Evolutionary conservation across 2,113 vertebrate species (phyloP), one percentile per base, ranked within the genome.

Genomic region (Egretta garzetta): DNA sequence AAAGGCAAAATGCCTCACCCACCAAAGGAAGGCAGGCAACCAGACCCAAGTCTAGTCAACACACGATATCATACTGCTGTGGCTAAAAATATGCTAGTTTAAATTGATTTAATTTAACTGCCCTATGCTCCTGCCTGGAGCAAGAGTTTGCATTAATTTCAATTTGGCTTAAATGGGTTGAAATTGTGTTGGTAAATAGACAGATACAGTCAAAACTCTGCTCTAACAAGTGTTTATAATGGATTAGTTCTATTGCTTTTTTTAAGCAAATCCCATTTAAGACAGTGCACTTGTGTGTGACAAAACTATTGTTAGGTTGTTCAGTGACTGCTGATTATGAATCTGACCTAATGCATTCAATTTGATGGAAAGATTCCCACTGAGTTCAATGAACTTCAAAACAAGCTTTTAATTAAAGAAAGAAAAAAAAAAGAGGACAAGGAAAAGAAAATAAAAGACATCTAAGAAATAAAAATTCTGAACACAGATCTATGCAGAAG

Each of bases 191-290:
- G 81, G 96, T 90, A 96, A 96, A 96, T 88, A 94, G 9, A 96
- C 24, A 96, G 71, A 92, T 80, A 88, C 71, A 83, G 82, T 68
- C 74, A 92, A 90, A 96, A 80, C 41, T 88, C 66, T 37, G 43
- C 52, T 81, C 47, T 89, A 94, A 96, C 75, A 86, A 94, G 82
- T 93, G 92, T 92, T 90, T 14, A 83, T 80, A 97, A 93, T 95
- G 88, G 90, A 97, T 96, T 96, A 39, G 83, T 92, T 95, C 89
- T 94, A 80, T 91, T 41, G 67, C 72, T 81, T 96, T 96, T 96
- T 90, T 77, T 50, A 92, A 93, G 75, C 64, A 96, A 95, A 97
- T 92, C 92, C 76, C 47, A 91, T 96, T 93, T 93, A 86, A 95
- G 92, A 86, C 77, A 90, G 72, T 43, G 60, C 62, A 43, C 26